These are phyloP conservation scores for Thaleichthys pacificus DNA, from an alignment of 2,797 vertebrate species.

Conservation along the genomic window DNA sequence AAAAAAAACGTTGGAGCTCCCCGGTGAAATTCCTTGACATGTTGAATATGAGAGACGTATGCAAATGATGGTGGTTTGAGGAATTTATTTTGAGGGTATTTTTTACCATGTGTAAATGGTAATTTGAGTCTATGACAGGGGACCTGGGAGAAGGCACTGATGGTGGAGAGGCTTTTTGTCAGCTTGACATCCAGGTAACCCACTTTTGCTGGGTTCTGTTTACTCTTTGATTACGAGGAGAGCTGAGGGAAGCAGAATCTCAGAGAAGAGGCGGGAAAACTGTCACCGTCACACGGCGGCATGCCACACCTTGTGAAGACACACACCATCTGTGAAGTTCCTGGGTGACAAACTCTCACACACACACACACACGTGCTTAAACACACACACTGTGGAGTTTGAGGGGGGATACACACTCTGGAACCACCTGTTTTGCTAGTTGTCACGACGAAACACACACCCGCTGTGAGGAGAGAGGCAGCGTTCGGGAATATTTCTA, in stretches of 20 bases:
- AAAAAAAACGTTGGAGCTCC: slow-evolving; percentile 10
- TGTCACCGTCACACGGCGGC: slow-evolving; percentile 50
- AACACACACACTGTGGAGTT: neutral
- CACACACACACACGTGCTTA: slow-evolving; percentile 5
- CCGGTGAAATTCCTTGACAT: slow-evolving; percentile 22
- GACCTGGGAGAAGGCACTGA: slow-evolving; percentile 32
- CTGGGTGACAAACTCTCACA: slow-evolving; percentile 39
- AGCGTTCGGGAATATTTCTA: too few relatives aligned
- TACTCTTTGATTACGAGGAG: slow-evolving; percentile 70
- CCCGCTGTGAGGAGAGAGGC: too few relatives aligned
- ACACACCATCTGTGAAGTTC: slow-evolving; percentile 59
- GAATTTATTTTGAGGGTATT: slow-evolving; percentile 40
- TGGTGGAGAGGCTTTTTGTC: slow-evolving; percentile 52
- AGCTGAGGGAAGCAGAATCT: slow-evolving; percentile 70
- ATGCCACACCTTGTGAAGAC: slow-evolving; percentile 47
- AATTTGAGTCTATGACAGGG: slow-evolving; percentile 30
- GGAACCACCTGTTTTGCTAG: too few relatives aligned
- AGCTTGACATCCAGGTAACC: slow-evolving; percentile 75
- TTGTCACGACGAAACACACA: too few relatives aligned
- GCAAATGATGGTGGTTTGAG: slow-evolving; percentile 36
- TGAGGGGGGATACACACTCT: neutral
- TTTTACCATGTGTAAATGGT: slow-evolving; percentile 16
- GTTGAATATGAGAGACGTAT: slow-evolving; percentile 38
- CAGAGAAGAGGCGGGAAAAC: slow-evolving; percentile 64
- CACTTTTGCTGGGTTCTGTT: slow-evolving; percentile 69